phyloP scores from a whole-genome alignment of 2,113 vertebrate species.

The Balaeniceps rex region DNA sequence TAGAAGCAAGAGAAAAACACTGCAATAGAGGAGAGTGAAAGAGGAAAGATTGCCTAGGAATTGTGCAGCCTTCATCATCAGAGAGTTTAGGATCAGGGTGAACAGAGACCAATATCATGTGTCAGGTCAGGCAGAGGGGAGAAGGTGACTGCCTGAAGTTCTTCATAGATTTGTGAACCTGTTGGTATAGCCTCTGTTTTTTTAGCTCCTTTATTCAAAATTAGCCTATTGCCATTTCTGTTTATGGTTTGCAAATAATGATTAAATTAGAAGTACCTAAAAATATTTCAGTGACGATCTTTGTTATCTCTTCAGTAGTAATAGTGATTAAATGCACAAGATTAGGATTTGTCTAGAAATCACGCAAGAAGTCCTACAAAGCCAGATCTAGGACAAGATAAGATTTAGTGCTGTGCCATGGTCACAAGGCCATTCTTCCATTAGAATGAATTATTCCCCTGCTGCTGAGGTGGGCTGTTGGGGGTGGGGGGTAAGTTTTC shows the following conservation, averaged over 20 bases:
- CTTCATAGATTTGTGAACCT: not conserved
- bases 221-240: not conserved
- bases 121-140: not conserved
- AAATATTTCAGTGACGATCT: not conserved
- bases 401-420: not conserved
- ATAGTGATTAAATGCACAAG: not conserved
- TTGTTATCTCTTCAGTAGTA: not conserved
- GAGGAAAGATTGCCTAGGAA: not conserved
- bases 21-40: not conserved
- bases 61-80: not conserved
- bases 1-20: not conserved
- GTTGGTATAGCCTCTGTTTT: accelerated
- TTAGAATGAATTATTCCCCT: not conserved
- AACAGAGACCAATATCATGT: accelerated
- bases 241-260: not conserved
- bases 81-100: not conserved
- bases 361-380: not conserved
- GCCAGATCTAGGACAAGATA: not conserved
- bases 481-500: not conserved
- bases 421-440: not conserved
- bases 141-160: not conserved
- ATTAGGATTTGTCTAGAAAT: not conserved
- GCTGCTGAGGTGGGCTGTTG: not conserved
- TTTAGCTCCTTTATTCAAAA: not conserved
- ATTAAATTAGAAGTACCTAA: not conserved